Evolutionary conservation across 2,888 invertebrate genomes (phyloP), one percentile per base, ranked within the genome.

Genomic region (Lamellibrachia columna): DNA sequence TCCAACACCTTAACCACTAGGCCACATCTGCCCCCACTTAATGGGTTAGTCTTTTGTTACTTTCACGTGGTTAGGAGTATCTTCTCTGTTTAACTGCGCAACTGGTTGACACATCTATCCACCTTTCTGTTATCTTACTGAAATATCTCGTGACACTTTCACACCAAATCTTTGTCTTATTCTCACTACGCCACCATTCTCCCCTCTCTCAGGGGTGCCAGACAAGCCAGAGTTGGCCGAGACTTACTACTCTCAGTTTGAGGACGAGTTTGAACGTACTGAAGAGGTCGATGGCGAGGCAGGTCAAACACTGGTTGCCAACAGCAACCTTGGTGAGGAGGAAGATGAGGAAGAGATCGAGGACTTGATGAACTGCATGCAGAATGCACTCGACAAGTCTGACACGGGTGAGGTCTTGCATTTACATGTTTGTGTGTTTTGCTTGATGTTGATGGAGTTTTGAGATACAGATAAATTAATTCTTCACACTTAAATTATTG

Each of bases 181-280:
- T 40, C 40, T 40, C 40, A 40, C 40, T 40, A 40, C 40, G 40
- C 40, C 15, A n/a, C n/a, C 90, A 90, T 9, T 58, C 90, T 53
- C 58, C 90, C 91, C 22, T 52, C 28, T 40, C 40, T 40, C 93
- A 96, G 96, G 96, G 92, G 95, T 96, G 58, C 96, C 96, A 15
- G 96, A 95, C 52, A 95, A 95, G 75, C 95, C 96, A 58, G 95
- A 96, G 22, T 93, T 96, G 58, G 96, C 96, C 4, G 95, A 96
- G 91, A 96, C 96, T 0, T 96, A 95, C 93, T 96, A 96, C 94
- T 95, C 95, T n/a, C 96, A 96, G 94, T 96, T 95, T 94, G 96
- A 96, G 55, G 96, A 96, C 91, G 94, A 94, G 53, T 95, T 95
- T 93, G 94, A 95, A 91, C 95, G 94, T 8, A 94, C 93, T 11